These are phyloP conservation scores for Calameuta pallipes DNA, from an alignment of 2,888 invertebrate species.

Conservation along the genomic window DNA sequence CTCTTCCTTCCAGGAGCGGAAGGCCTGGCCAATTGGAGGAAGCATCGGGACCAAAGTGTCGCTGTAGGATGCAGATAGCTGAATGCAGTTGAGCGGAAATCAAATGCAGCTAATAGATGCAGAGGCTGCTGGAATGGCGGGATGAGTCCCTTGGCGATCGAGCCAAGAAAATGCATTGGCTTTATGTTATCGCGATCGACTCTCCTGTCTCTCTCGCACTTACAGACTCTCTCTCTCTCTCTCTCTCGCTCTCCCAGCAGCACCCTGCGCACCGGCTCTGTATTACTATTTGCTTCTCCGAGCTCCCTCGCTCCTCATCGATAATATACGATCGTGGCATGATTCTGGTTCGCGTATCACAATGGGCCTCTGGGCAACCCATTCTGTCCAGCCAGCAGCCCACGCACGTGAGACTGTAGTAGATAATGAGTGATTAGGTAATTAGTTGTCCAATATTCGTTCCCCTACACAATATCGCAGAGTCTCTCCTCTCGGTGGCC, in stretches of 20 bases:
- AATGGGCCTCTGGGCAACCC: conserved; percentile 41
- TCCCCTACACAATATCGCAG: conserved; percentile 19
- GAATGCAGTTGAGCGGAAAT: neutral
- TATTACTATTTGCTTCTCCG: neutral
- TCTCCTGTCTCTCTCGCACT: neutral
- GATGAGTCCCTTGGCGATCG: conserved; percentile 13
- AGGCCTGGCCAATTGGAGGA: neutral
- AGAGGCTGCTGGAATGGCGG: neutral
- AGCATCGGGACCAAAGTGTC: neutral
- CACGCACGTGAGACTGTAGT: conserved; percentile 41
- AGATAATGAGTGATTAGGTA: conserved; percentile 60
- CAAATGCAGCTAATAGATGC: neutral
- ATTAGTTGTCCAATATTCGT: conserved; percentile 58
- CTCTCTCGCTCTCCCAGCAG: conserved; percentile 22
- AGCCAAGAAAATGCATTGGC: conserved; percentile 14
- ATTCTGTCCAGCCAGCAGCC: conserved; percentile 26
- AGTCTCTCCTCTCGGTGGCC: neutral
- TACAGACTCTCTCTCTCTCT: conserved; percentile 17
- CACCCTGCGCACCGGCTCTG: neutral
- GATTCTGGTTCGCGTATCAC: conserved; percentile 52
- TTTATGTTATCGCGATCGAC: neutral
- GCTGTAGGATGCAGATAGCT: neutral
- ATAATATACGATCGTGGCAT: conserved; percentile 47
- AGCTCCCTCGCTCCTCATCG: conserved; percentile 26
- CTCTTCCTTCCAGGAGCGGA: neutral